These are phyloP conservation scores for Uria aalge DNA, from an alignment of 2,113 vertebrate species.

Conservation along the genomic window DNA sequence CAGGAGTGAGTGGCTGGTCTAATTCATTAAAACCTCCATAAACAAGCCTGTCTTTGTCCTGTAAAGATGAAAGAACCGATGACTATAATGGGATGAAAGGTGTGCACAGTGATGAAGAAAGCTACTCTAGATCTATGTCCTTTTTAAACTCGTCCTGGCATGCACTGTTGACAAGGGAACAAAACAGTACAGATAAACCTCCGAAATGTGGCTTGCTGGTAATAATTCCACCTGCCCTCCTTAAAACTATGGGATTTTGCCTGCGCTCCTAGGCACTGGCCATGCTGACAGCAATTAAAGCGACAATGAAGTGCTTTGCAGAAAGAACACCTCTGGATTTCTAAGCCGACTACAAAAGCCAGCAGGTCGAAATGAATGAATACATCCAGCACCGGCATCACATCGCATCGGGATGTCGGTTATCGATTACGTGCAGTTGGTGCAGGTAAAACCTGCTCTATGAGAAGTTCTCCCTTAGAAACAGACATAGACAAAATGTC, in stretches of 20 bases:
- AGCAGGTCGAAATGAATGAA: background rate
- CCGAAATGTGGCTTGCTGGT: background rate
- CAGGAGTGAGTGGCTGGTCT: conserved; percentile 42
- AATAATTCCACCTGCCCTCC: conserved; percentile 26
- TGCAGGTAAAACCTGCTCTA: background rate
- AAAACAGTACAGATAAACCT: conserved; percentile 48
- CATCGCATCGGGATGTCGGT: accelerated
- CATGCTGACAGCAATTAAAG: background rate
- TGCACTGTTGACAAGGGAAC: conserved; percentile 67
- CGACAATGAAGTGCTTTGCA: background rate
- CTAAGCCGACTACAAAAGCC: background rate
- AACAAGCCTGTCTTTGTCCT: conserved; percentile 79
- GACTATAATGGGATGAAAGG: conserved; percentile 76
- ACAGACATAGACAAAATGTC: background rate
- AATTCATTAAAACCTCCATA: conserved; percentile 66
- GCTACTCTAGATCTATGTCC: conserved; percentile 67
- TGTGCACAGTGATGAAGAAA: conserved; percentile 70
- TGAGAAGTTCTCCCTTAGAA: accelerated
- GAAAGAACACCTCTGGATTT: background rate
- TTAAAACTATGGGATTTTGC: conserved; percentile 1
- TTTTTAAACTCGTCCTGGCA: conserved; percentile 72
- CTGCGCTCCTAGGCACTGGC: background rate
- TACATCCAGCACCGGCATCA: background rate
- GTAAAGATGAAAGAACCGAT: conserved; percentile 72
- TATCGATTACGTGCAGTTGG: background rate